Conservation (phyloP, 1,140 invertebrate genomes). For the Eriocheir sinensis region DNA sequence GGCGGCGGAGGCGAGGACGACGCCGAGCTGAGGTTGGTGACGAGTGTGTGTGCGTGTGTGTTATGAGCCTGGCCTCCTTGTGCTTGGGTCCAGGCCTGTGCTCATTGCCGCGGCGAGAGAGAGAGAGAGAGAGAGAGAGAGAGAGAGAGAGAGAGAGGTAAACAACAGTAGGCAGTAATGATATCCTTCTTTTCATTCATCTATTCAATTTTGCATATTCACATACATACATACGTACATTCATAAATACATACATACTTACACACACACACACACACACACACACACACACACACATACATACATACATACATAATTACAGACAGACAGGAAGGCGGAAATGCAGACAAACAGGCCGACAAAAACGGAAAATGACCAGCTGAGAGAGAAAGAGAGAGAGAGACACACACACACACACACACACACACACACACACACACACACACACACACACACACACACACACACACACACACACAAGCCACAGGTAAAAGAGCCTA, state of each 20-base stretch:
- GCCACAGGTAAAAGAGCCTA: not conserved
- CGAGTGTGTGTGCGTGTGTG: not conserved
- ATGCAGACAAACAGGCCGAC: not conserved
- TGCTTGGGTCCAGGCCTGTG: not conserved
- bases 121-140: constrained; percentile 22
- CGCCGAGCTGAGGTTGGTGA: constrained; percentile 57
- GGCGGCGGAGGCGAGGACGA: constrained; percentile 23
- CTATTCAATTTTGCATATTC: not conserved
- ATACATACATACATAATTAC: no score
- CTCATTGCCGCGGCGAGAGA: not conserved
- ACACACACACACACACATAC: not conserved
- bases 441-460: not conserved
- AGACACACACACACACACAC: not conserved
- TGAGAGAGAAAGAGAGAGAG: not conserved
- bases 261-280: not conserved
- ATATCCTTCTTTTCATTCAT: not conserved
- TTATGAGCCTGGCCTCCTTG: constrained; percentile 42
- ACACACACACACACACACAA: not conserved
- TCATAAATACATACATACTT: no score
- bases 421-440: not conserved
- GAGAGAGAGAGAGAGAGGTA: constrained; percentile 31
- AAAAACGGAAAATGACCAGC: not conserved
- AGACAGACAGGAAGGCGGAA: no score
- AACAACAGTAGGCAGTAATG: constrained; percentile 26
- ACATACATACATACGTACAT: no score